These are phyloP conservation scores for Druon quercuslanigerum DNA, from an alignment of 1,140 invertebrate genomes.

Conservation along the genomic window DNA sequence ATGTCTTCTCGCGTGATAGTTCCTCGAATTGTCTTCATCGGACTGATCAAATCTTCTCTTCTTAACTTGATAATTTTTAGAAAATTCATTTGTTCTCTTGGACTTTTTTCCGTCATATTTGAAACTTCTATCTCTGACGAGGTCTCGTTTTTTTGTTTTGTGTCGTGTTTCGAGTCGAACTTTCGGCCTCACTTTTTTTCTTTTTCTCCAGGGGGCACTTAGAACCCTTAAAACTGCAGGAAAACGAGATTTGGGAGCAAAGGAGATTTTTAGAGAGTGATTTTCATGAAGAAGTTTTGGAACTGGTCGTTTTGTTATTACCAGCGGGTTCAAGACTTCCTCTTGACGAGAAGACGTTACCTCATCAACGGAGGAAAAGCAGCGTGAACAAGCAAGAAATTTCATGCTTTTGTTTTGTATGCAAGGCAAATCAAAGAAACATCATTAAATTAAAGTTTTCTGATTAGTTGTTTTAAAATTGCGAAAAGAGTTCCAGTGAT, in stretches of 20 bases:
- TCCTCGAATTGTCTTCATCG: not conserved
- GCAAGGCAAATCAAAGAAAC: not conserved
- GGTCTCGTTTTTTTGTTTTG: slow-evolving; percentile 54
- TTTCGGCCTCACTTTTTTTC: slow-evolving; percentile 43
- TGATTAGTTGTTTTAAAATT: too few species aligned
- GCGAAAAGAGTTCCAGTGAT: too few species aligned
- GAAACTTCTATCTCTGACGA: slow-evolving; percentile 35
- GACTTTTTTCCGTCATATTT: slow-evolving; percentile 25
- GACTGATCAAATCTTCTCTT: not conserved
- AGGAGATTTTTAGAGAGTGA: slow-evolving; percentile 45
- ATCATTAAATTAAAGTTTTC: not conserved
- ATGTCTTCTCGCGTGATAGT: slow-evolving; percentile 5
- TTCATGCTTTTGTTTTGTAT: slow-evolving; percentile 60
- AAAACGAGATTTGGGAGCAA: slow-evolving; percentile 38
- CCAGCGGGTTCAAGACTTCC: slow-evolving; percentile 61
- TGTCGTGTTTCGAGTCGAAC: slow-evolving; percentile 44
- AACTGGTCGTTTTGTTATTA: slow-evolving; percentile 63
- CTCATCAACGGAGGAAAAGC: slow-evolving; percentile 49
- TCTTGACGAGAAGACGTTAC: slow-evolving; percentile 33
- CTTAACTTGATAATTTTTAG: not conserved
- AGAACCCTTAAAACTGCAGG: slow-evolving; percentile 48
- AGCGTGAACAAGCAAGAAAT: slow-evolving; percentile 66
- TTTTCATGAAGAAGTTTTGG: slow-evolving; percentile 54
- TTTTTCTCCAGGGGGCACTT: slow-evolving; percentile 47
- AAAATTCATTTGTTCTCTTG: not conserved